phyloP scores from a whole-genome alignment of 2,888 invertebrate species.

The Brachypalpus laphriformis region DNA sequence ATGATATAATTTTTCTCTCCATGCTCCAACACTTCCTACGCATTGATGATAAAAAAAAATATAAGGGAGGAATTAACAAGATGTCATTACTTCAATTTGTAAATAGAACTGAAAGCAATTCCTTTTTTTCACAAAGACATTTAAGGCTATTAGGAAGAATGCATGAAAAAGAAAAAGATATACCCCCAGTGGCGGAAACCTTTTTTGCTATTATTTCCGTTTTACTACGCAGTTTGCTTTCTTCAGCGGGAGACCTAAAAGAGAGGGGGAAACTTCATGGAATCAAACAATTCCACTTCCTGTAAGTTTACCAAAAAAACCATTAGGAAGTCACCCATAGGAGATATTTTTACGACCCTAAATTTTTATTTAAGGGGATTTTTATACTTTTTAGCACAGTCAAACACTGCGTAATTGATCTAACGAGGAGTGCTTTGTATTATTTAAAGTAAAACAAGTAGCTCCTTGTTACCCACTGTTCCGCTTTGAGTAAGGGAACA shows the following conservation, averaged over 20 bases:
- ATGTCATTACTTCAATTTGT: slow-evolving; percentile 11
- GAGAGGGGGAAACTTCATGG: background rate
- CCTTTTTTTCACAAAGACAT: background rate
- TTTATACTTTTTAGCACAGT: no score
- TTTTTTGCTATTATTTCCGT: background rate
- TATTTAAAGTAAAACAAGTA: no score
- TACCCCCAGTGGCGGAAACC: background rate
- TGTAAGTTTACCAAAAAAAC: background rate
- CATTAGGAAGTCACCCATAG: background rate
- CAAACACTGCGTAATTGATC: no score
- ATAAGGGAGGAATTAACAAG: background rate
- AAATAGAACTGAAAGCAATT: slow-evolving; percentile 12
- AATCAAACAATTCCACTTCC: background rate
- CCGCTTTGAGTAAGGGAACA: no score
- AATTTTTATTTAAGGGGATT: background rate
- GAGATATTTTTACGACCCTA: background rate
- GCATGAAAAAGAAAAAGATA: background rate
- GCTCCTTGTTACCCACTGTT: no score
- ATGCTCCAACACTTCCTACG: background rate
- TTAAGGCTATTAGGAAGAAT: background rate
- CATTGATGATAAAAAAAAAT: background rate
- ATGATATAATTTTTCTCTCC: background rate
- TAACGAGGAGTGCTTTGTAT: no score
- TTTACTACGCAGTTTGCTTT: background rate
- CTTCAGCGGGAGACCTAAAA: background rate